Evolutionary conservation across 2,888 invertebrate genomes (phyloP), one percentile per base, ranked within the genome.

Genomic region (Callosobruchus maculatus): DNA sequence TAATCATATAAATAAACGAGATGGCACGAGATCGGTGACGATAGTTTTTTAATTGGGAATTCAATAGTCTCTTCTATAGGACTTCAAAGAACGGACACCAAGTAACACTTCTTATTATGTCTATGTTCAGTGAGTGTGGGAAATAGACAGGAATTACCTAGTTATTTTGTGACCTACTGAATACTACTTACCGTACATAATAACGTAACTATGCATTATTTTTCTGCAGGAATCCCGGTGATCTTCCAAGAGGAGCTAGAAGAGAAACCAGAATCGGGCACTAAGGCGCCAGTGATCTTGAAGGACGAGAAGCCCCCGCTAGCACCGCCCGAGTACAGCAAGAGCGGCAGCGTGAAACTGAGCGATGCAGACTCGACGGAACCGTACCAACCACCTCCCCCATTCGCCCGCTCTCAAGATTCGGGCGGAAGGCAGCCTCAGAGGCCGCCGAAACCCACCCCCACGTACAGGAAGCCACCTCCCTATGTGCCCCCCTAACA

Each of bases 401-500:
- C 96, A 79, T 95, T 93, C 86, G 92, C 94, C 67, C 90, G 93
- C 74, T 89, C 90, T 76, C 92, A 94, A 81, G 94, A 95, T 76
- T 92, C 90, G 76, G 31, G 22, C 7, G 91, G 91, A 79, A 90
- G 93, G 80, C 92, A 93, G 75, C 93, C 92, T 82, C 90, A 93
- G 80, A 49, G 49, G 18, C 49, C 49, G 1, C 95, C 95, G 73
- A 95, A 94, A 83, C 93, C 95, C 76, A 95, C 95, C 71, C 96
- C 97, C 77, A 95, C 96, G 81, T 97, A 97, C 90, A 93, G 97
- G 85, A 96, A 97, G 88, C 98, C 98, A 72, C 97, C 98, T 77
- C 98, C 98, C 67, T 98, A 98, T 88, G 97, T 98, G 83, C 97
- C 98, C 82, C 98, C 98, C 88, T 98, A 97, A 97, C 86, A 85